Base-by-base conservation (phyloP, 2,113 vertebrate genomes). In the Anguilla japonica region DNA sequence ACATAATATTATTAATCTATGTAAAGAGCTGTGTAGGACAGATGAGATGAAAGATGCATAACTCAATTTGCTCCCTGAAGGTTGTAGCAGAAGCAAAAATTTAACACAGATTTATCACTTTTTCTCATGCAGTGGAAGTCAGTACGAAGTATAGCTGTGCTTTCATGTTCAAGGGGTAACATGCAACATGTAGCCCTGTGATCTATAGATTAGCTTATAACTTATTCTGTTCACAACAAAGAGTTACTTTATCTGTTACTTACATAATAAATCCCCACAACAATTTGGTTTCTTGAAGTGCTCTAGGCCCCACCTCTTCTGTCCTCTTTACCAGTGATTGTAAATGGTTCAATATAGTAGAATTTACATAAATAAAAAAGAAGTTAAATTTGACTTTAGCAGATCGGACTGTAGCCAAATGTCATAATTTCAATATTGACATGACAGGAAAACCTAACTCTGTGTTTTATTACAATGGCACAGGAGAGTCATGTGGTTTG, bases 1-100 rank as follows among this genome's bases (percentile, higher is more conserved):
- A 83, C 53, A 39, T 83, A 22, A 71, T 71, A n/a, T 22, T 71
- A 84, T 26, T 82, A 46, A 84, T 41, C 57, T 41, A 71, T 63
- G 50, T 60, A 18, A 57, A 63, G 29, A 40, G 82, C n/a, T 83
- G 39, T 26, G 34, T 16, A 41, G 56, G 22, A 63, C 20, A 29
- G 39, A 40, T 20, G 22, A 41, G 34, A 84, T 18, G 39, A n/a
- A 84, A 34, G 29, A 43, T 14, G 41, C 56, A 2, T 40, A 60
- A 63, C 9, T n/a, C 20, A n/a, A 71, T 71, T 71, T 71, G 20
- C 63, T 22, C 20, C 9, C 16, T 16, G 16, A 22, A 71, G 22
- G n/a, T 3, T 71, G 5, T 5, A 26, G 26, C 20, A 71, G 63
- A 46, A 46, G 43, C 43, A 46, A 8, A 46, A 5, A 16, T 22